Percentiles rank a stretch among this genome's conserved stretches.
phyloP scores from a whole-genome alignment of 2,113 vertebrate genomes.

The Phylloscopus trochiloides region DNA sequence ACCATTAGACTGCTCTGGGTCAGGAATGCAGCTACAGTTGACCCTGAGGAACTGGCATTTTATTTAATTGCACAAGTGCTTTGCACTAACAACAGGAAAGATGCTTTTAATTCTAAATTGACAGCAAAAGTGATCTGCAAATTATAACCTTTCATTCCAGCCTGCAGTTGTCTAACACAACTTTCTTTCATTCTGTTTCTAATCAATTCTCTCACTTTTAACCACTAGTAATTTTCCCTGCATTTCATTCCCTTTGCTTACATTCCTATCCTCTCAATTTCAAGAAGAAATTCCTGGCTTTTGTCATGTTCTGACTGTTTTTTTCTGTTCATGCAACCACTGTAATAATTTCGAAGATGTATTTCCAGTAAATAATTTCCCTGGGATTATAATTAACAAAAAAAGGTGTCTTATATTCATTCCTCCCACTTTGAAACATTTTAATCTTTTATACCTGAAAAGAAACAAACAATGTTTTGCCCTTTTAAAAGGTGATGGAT shows the following conservation, averaged over 20 bases:
- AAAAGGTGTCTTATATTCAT: neutral
- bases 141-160: neutral
- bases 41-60: neutral
- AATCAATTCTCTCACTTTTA: neutral
- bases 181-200: neutral
- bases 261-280: neutral
- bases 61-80: neutral
- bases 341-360: neutral
- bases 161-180: neutral
- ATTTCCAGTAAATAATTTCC: neutral
- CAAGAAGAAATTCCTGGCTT: neutral
- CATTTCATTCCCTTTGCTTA: neutral
- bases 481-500: neutral
- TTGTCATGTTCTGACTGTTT: neutral
- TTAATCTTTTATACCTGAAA: neutral
- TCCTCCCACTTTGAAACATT: neutral
- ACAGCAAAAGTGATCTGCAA: neutral
- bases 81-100: neutral
- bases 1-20: neutral
- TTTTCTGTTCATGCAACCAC: neutral
- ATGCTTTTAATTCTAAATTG: neutral
- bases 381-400: neutral
- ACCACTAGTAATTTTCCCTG: neutral
- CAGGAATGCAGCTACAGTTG: neutral
- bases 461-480: neutral